These are phyloP conservation scores for Sinhomidia bicolor DNA, from an alignment of 2,888 invertebrate genomes.

Conservation along the genomic window DNA sequence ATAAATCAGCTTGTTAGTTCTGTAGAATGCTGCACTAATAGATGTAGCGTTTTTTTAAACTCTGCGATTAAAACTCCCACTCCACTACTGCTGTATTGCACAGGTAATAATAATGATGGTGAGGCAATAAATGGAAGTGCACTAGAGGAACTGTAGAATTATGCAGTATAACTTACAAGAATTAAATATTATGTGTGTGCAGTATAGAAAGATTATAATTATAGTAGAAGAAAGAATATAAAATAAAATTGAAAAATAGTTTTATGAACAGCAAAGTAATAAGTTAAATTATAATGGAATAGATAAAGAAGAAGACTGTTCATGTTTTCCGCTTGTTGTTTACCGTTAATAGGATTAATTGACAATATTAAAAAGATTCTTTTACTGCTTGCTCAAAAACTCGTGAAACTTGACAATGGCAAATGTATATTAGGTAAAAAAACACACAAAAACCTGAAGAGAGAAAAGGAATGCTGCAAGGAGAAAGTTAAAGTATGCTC, in stretches of 20 bases:
- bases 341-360: conserved; percentile 60
- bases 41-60: neutral
- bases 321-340: conserved; percentile 10
- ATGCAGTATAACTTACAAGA: neutral
- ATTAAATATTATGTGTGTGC: neutral
- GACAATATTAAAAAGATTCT: conserved; percentile 59
- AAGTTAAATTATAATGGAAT: neutral
- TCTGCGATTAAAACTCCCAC: no score
- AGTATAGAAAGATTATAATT: neutral
- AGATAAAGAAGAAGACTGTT: neutral
- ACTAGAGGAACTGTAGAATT: no score
- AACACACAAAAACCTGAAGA: neutral
- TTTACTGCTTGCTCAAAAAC: conserved; percentile 3
- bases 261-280: neutral
- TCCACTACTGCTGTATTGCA: conserved; percentile 7
- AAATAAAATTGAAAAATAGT: neutral
- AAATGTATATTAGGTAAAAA: no score
- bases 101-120: conserved; percentile 21
- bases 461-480: neutral
- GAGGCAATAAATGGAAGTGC: conserved; percentile 11
- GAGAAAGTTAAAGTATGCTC: neutral
- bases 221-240: neutral
- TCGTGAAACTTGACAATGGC: conserved; percentile 25
- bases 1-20: conserved; percentile 59
- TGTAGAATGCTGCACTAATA: neutral